Evolutionary conservation across 2,888 invertebrate species (phyloP).

Genomic region (Aromia moschata): DNA sequence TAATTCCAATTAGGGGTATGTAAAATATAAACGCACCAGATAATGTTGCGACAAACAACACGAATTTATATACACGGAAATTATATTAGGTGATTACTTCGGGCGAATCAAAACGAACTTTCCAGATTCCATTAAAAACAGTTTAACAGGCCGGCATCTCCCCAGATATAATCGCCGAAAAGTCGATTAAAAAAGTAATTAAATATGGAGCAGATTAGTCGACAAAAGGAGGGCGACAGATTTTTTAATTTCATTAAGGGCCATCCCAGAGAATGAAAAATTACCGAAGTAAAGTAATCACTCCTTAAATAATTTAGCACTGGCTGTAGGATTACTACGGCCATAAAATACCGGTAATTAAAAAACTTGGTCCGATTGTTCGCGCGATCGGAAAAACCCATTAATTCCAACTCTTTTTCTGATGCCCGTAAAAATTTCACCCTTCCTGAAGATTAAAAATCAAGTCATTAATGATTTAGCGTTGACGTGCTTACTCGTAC

Average conservation of each 20-base stretch:
- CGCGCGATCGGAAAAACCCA: slow-evolving; percentile 56
- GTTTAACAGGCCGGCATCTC: slow-evolving; percentile 33
- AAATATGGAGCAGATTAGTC: slow-evolving; percentile 48
- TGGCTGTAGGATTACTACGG: slow-evolving; percentile 47
- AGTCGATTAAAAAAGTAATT: slow-evolving; percentile 53
- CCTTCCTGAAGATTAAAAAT: slow-evolving; percentile 16
- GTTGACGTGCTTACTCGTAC: background rate
- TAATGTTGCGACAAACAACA: no score
- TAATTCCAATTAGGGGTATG: no score
- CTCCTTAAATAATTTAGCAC: slow-evolving; percentile 55
- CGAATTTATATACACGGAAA: background rate
- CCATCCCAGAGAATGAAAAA: slow-evolving; percentile 53
- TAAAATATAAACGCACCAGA: no score
- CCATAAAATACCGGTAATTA: slow-evolving; percentile 57
- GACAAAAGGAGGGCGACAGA: slow-evolving; percentile 46
- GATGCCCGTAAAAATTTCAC: slow-evolving; percentile 10
- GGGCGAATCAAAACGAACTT: slow-evolving; percentile 27
- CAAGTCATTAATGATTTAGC: slow-evolving; percentile 5
- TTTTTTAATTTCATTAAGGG: slow-evolving; percentile 55
- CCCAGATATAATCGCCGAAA: slow-evolving; percentile 35
- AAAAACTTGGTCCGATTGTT: slow-evolving; percentile 55
- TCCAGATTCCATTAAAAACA: slow-evolving; percentile 40
- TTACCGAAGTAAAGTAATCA: slow-evolving; percentile 53
- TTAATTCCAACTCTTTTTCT: slow-evolving; percentile 50
- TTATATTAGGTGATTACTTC: slow-evolving; percentile 7